phyloP scores from a whole-genome alignment of 2,888 invertebrate species.

The Resseliella maxima region DNA sequence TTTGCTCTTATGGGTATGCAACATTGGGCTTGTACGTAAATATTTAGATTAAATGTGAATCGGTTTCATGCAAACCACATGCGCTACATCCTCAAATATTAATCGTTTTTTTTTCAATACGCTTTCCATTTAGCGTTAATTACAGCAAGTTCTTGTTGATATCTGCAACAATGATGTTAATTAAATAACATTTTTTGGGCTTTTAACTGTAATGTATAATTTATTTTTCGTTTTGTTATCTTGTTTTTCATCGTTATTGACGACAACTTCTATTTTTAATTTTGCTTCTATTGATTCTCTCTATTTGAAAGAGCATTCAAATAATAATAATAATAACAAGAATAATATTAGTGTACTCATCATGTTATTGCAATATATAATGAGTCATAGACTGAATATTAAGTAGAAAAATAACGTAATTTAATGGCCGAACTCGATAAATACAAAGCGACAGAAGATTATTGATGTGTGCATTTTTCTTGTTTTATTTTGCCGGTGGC shows the following conservation, averaged over 20 bases:
- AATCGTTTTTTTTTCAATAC: neutral
- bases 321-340: neutral
- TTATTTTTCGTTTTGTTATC: neutral
- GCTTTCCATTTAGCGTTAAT: neutral
- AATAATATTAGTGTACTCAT: no score
- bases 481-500: no score
- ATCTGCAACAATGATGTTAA: neutral
- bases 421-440: no score
- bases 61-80: neutral
- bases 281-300: neutral
- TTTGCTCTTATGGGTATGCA: neutral
- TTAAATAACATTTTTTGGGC: neutral
- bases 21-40: neutral
- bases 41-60: neutral
- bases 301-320: neutral
- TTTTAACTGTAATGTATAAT: slow-evolving; percentile 3
- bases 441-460: no score
- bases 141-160: neutral
- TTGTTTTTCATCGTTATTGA: no score
- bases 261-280: no score
- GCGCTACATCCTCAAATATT: neutral
- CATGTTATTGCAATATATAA: neutral
- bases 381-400: neutral
- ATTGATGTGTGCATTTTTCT: no score
- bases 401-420: neutral